Percentiles rank a stretch among this genome's conserved stretches.
Evolutionary conservation across 2,797 vertebrate species (phyloP).

Genomic region (Phaenicophaeus curvirostris): DNA sequence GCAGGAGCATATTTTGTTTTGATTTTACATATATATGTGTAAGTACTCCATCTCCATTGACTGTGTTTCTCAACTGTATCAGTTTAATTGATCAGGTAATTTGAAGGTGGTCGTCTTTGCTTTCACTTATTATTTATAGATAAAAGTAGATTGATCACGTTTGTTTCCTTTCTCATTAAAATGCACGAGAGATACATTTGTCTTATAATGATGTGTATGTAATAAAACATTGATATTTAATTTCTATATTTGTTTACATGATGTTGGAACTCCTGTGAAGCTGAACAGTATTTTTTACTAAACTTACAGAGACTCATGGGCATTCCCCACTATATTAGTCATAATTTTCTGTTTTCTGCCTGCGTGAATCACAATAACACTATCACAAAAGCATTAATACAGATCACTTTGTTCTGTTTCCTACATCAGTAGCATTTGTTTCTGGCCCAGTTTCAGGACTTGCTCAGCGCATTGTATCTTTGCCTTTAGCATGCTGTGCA

Average conservation of each 20-base stretch:
- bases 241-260: not conserved
- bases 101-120: not conserved
- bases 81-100: not conserved
- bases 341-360: not conserved
- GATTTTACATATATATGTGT: no score
- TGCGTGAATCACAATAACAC: not conserved
- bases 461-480: not conserved
- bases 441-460: not conserved
- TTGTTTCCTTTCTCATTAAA: not conserved
- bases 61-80: not conserved
- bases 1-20: not conserved
- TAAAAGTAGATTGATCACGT: not conserved
- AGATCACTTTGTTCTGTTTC: not conserved
- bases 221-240: not conserved
- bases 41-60: not conserved
- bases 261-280: not conserved
- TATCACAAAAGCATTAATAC: not conserved
- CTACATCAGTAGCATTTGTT: not conserved
- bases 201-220: not conserved
- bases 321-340: not conserved
- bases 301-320: not conserved
- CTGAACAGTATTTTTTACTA: not conserved
- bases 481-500: not conserved
- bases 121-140: not conserved
- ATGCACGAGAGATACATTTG: not conserved